Evolutionary conservation across 2,113 vertebrate species (phyloP), one percentile per base, ranked within the genome.

Genomic region (Ifrita kowaldi): DNA sequence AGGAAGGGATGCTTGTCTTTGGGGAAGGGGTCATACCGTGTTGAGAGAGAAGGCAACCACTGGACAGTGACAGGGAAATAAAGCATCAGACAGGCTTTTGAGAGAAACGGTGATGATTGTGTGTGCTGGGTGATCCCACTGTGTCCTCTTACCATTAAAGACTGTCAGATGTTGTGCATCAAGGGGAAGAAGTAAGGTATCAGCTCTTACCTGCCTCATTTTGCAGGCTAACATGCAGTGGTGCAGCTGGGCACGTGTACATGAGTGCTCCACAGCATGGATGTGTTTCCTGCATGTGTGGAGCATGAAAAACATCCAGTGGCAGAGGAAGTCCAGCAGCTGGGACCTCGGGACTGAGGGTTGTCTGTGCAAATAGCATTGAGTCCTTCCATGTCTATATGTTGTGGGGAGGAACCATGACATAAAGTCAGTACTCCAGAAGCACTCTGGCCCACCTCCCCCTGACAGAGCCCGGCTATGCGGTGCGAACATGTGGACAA

Each of bases 101-200:
- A 32, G 18, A 57, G 44, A 41, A 71, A 9, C 7, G 13, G 23
- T 14, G 32, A 39, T 44, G 23, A 1, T 0, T 46, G 30, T 47
- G 14, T 11, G 70, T 2, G 1, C 9, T 17, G 27, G 28, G 16
- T 35, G 39, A 14, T 75, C 23, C 33, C 14, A 7, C 17, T 0
- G 0, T 12, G 8, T 68, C 22, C 27, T 69, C 1, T 3, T 35
- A 0, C 17, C 17, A 11, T 30, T 59, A n/a, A 21, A 35, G n/a
- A 16, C 33, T 50, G 12, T 42, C 26, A 41, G 49, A 19, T 10
- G 8, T 5, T 10, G 13, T 17, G 11, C 11, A 1, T 16, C 4
- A 3, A 10, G 18, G 56, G 15, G 16, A 9, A n/a, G 23, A 42
- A 64, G 9, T 10, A 23, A 26, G 32, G 21, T 42, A 20, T 17